Percentiles rank a stretch among this genome's conserved stretches.
These are phyloP conservation scores for Champsocephalus gunnari DNA, from an alignment of 2,797 vertebrate genomes.

Conservation along the genomic window DNA sequence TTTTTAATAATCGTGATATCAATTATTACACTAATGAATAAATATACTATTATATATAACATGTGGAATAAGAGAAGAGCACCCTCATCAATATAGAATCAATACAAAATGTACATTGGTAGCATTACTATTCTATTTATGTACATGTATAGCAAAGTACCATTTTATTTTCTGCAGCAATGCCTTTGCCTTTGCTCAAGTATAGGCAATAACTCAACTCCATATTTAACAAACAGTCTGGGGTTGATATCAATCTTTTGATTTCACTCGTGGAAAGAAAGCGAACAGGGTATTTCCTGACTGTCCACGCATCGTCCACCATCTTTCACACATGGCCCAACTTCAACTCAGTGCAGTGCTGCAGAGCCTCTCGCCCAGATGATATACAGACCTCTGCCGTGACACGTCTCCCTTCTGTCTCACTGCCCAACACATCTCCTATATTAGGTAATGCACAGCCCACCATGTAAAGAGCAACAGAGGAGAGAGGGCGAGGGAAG, in stretches of 20 bases:
- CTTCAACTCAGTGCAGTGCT: slow-evolving; percentile 57
- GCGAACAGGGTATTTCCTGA: background rate
- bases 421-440: slow-evolving; percentile 66
- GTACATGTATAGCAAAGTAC: too few relatives aligned
- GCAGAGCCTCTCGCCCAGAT: slow-evolving; percentile 69
- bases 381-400: slow-evolving; percentile 58
- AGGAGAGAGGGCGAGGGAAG: slow-evolving; percentile 38
- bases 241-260: background rate
- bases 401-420: slow-evolving; percentile 53
- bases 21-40: too few relatives aligned
- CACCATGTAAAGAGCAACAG: slow-evolving; percentile 71
- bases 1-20: too few relatives aligned
- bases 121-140: background rate
- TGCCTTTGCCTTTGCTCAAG: background rate
- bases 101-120: too few relatives aligned
- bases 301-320: slow-evolving; percentile 1
- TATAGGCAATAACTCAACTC: too few relatives aligned
- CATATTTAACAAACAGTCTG: background rate
- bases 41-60: too few relatives aligned
- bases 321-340: slow-evolving; percentile 41
- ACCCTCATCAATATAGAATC: too few relatives aligned
- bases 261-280: background rate
- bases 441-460: slow-evolving; percentile 75
- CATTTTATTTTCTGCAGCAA: background rate
- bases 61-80: too few relatives aligned